A percentile compares a stretch with the other conserved stretches of the same genome.
Evolutionary conservation across 2,797 vertebrate genomes (phyloP).

Genomic region (Squalus acanthias): DNA sequence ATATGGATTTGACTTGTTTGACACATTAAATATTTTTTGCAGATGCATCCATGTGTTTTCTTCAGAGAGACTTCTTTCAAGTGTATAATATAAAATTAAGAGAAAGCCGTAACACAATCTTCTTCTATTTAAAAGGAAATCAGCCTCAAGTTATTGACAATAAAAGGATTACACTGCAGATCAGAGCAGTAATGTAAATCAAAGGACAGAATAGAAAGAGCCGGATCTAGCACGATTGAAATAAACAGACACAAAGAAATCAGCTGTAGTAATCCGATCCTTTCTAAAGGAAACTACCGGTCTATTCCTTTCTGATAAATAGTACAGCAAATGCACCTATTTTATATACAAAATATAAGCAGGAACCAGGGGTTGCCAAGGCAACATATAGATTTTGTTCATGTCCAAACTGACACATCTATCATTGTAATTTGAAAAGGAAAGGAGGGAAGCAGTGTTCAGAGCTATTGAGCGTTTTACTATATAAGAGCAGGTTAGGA

Average conservation of each 20-base stretch:
- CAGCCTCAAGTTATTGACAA: conserved; percentile 79
- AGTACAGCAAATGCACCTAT: conserved; percentile 72
- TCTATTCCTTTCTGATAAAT: conserved; percentile 71
- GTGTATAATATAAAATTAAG: conserved; percentile 89
- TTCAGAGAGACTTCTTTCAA: conserved; percentile 64
- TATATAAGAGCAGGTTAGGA: conserved; percentile 68
- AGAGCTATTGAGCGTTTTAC: conserved; percentile 60
- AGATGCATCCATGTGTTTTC: not conserved
- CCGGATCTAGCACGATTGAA: conserved; percentile 84
- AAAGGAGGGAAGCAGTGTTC: conserved; percentile 56
- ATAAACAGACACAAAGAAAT: conserved; percentile 71
- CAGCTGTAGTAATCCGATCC: conserved; percentile 72
- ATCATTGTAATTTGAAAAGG: conserved; percentile 53
- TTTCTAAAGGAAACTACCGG: conserved; percentile 73
- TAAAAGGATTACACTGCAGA: conserved; percentile 90
- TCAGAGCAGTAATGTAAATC: conserved; percentile 76
- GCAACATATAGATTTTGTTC: conserved; percentile 73
- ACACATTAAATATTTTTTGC: conserved; percentile 12
- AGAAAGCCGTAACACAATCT: conserved; percentile 82
- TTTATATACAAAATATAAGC: conserved; percentile 68
- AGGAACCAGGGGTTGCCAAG: conserved; percentile 69
- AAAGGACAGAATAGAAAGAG: conserved; percentile 76
- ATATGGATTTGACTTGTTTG: not conserved
- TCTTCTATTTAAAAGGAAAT: conserved; percentile 88
- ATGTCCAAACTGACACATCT: conserved; percentile 69